A percentile compares a stretch with the other conserved stretches of the same genome.
These are phyloP conservation scores for Drosophila ohnishii DNA, from an alignment of 1,140 invertebrate genomes.

Conservation along the genomic window DNA sequence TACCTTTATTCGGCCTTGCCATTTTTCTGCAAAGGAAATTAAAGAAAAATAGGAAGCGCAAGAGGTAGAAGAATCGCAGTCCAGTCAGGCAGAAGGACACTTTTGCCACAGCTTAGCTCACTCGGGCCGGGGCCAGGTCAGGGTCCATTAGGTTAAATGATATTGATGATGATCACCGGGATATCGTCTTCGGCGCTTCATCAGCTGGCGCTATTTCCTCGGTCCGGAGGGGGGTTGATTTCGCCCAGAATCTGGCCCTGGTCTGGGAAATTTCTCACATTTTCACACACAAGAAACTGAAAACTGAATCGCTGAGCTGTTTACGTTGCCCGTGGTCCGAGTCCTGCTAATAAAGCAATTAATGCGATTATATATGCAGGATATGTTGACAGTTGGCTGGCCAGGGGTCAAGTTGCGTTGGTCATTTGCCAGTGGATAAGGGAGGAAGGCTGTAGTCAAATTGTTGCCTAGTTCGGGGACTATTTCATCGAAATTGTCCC, in stretches of 20 bases:
- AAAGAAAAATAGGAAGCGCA: constrained; percentile 48
- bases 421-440: constrained; percentile 46
- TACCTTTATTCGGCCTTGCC: constrained; percentile 28
- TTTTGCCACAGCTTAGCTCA: constrained; percentile 79
- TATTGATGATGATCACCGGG: constrained; percentile 70
- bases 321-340: constrained; percentile 46
- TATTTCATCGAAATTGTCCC: constrained; percentile 16
- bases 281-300: constrained; percentile 53
- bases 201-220: constrained; percentile 59
- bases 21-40: constrained; percentile 56
- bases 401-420: constrained; percentile 69
- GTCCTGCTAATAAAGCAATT: constrained; percentile 70
- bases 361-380: constrained; percentile 76
- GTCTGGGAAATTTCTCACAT: constrained; percentile 62
- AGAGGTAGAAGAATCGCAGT: constrained; percentile 20
- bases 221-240: constrained; percentile 50
- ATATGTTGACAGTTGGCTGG: constrained; percentile 62
- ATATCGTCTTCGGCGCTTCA: constrained; percentile 20
- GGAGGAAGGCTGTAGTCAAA: constrained; percentile 22
- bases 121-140: constrained; percentile 69
- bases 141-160: constrained; percentile 82
- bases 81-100: constrained; percentile 71
- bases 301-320: constrained; percentile 56
- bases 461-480: constrained; percentile 8
- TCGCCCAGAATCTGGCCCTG: constrained; percentile 7